Base-by-base conservation (phyloP, 2,888 invertebrate genomes). In the Eudasyphora cyanicolor region DNA sequence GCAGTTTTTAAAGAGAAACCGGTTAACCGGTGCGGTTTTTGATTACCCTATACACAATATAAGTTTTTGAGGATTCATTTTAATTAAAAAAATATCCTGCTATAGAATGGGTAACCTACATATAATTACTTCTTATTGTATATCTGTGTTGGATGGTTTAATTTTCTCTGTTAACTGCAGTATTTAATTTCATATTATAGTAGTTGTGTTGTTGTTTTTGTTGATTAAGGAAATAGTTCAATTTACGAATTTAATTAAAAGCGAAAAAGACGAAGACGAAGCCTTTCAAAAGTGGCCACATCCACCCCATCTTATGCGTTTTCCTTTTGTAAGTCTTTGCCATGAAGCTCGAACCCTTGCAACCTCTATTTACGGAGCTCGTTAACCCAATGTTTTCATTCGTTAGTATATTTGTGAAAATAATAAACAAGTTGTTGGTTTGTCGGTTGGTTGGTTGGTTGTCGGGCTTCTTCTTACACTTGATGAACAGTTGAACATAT, bases 311-410 rank as follows among this genome's bases (percentile, higher is more conserved):
- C 14, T 38, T 38, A 38, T 38, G 8, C 14, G 4, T 1, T 8
- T 12, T 38, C 4, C 38, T 38, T 38, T 38, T 8, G 38, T 8
- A n/a, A n/a, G n/a, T n/a, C n/a, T n/a, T n/a, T 3, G 38, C 38
- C 38, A 3, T 38, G 5, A 6, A 8, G 38, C 10, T 45, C n/a
- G n/a, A 1, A 14, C 45, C n/a, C 12, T 14, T n/a, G n/a, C 45
- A 14, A 45, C 12, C 2, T 45, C 14, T 14, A 14, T 57, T 57
- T 21, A 57, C 24, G 27, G 12, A 27, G 10, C 27, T 57, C 24
- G 27, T 57, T 57, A 57, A 57, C 19, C 57, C 57, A 57, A 57
- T 57, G 57, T 27, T 57, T 57, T 57, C 57, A 57, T 57, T 57
- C 10, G 8, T 49, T 45, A 1, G 45, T 45, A 45, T 5, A n/a